Evolutionary conservation across 2,888 invertebrate species (phyloP), one percentile per base, ranked within the genome.

Genomic region (Lithophane semibrunnea): DNA sequence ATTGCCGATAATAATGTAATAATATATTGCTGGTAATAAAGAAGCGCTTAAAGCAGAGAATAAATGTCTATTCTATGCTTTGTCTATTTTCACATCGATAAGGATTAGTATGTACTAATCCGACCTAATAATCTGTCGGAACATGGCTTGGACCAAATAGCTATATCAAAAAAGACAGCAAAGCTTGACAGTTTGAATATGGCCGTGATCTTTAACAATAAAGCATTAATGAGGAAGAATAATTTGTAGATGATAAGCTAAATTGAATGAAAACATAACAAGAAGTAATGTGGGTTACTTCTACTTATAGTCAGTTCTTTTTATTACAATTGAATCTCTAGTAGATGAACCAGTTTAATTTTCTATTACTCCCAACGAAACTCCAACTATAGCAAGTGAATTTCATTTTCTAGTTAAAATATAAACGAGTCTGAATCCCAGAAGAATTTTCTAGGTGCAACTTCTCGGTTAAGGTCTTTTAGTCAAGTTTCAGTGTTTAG

Each of bases 381-480:
- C 13, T 54, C 37, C 18, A 42, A 58, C 29, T 21, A 16, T 5
- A 61, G 52, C 66, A 52, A 68, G 73, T 42, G 54, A 71, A 63
- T 47, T 83, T 64, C 9, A 77, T 70, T 77, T 80, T 82, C 70
- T 44, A 71, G 54, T 82, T 80, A 60, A 82, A 70, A 80, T 47
- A 54, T 79, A 81, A 68, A 64, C 24, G 61, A 58, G 58, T 80
- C 52, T 37, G 63, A 61, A 70, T 83, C 81, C 77, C 73, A 56
- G 73, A 44, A 64, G 69, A 73, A 66, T 68, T 70, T 54, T 73
- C 64, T 77, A 80, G 52, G 29, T 65, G 44, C 47, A 61, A 56
- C 29, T 64, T 65, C 56, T 71, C 37, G 82, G 84, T 73, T 85
- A 82, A 84, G 82, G 84, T 71, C 3, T n/a, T 12, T 1, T 21